phyloP scores from a whole-genome alignment of 2,888 invertebrate species.

The Trachelus stipa region DNA sequence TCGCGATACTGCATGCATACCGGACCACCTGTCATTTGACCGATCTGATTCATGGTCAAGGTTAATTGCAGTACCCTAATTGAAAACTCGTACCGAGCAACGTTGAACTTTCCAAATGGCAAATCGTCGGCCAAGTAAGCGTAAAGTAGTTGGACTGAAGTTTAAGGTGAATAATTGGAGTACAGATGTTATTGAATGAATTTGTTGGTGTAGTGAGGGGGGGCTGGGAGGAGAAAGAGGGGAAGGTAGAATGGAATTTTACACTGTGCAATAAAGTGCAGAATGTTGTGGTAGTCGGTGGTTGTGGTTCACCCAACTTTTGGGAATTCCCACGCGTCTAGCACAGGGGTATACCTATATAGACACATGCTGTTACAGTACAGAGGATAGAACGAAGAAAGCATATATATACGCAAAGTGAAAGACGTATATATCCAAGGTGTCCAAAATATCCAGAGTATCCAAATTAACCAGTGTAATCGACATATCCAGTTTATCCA shows the following conservation, averaged over 20 bases:
- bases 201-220: background rate
- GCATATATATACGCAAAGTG: background rate
- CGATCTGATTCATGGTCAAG: background rate
- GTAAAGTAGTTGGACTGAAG: background rate
- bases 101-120: background rate
- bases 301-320: background rate
- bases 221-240: accelerated
- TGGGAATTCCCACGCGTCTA: background rate
- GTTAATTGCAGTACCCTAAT: background rate
- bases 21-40: background rate
- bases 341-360: background rate
- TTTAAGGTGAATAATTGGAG: background rate
- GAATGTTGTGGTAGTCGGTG: background rate
- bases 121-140: background rate
- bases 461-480: background rate
- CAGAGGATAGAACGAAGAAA: background rate
- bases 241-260: background rate
- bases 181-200: background rate
- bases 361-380: background rate
- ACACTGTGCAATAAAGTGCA: background rate
- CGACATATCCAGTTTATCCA: background rate
- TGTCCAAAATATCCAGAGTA: background rate
- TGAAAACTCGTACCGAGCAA: background rate
- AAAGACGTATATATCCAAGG: background rate
- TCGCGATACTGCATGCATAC: background rate